phyloP scores from a whole-genome alignment of 1,140 invertebrate genomes.

The Chironomus tepperi region DNA sequence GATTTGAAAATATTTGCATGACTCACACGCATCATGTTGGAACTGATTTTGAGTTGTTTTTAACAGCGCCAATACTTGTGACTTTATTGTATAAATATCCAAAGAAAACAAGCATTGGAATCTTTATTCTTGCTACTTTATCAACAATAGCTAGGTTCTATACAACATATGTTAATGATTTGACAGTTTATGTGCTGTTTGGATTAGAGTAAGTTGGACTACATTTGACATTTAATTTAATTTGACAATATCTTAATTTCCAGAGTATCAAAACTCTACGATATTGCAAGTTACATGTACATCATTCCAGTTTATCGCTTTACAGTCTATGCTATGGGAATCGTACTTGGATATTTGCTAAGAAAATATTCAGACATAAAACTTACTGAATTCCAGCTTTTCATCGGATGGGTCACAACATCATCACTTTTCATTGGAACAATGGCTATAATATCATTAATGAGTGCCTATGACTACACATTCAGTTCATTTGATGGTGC shows the following conservation, averaged over 20 bases:
- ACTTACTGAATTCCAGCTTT: slow-evolving; percentile 41
- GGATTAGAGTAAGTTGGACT: slow-evolving; percentile 52
- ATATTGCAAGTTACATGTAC: slow-evolving; percentile 61
- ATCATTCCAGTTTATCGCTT: slow-evolving; percentile 57
- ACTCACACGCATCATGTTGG: slow-evolving; percentile 67
- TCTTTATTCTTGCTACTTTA: slow-evolving; percentile 39
- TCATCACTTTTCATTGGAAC: slow-evolving; percentile 44
- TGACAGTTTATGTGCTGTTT: slow-evolving; percentile 56
- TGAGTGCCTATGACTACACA: slow-evolving; percentile 54
- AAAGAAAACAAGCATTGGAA: slow-evolving; percentile 40
- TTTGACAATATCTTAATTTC: slow-evolving; percentile 25
- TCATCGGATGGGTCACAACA: slow-evolving; percentile 47
- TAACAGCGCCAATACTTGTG: slow-evolving; percentile 60
- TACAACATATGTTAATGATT: slow-evolving; percentile 46
- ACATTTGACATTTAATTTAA: neutral
- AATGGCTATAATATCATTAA: slow-evolving; percentile 51
- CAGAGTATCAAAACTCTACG: slow-evolving; percentile 57
- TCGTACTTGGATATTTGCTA: slow-evolving; percentile 53
- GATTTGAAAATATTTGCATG: slow-evolving; percentile 57
- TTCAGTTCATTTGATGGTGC: slow-evolving; percentile 57
- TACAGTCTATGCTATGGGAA: slow-evolving; percentile 63
- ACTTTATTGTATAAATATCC: slow-evolving; percentile 52
- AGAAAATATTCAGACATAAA: slow-evolving; percentile 40
- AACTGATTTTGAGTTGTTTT: slow-evolving; percentile 76
- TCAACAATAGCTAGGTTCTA: slow-evolving; percentile 53